phyloP scores from a whole-genome alignment of 2,888 invertebrate species.

The Standfussiana lucernea region DNA sequence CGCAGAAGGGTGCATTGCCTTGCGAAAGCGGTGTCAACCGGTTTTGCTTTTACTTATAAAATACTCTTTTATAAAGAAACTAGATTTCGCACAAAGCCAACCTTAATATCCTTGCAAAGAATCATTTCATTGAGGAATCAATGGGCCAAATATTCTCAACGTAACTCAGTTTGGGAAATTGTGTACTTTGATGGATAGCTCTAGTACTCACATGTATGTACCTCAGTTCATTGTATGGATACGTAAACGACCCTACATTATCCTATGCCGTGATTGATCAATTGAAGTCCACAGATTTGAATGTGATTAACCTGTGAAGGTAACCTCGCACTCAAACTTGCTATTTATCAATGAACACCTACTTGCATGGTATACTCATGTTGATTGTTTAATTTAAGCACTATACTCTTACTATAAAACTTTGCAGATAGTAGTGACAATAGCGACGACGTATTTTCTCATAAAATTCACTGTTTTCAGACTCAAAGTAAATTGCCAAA shows the following conservation, averaged over 20 bases:
- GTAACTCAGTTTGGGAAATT: constrained; percentile 34
- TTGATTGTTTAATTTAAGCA: background rate
- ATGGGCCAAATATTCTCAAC: constrained; percentile 51
- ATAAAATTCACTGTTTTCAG: background rate
- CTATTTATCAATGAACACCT: constrained; percentile 19
- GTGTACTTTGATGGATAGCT: constrained; percentile 62
- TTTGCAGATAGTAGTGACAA: background rate
- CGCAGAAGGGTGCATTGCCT: background rate
- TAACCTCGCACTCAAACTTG: constrained; percentile 17
- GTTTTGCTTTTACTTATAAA: background rate
- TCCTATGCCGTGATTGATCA: constrained; percentile 64
- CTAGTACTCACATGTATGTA: constrained; percentile 39
- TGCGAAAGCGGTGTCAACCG: background rate
- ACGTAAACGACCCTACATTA: constrained; percentile 52
- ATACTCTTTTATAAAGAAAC: background rate
- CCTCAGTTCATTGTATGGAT: constrained; percentile 53
- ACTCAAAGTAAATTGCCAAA: background rate
- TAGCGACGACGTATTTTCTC: background rate
- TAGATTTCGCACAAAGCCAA: constrained; percentile 5
- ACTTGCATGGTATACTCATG: background rate
- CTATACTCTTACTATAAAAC: background rate
- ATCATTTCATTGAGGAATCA: constrained; percentile 20
- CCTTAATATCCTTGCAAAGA: constrained; percentile 12
- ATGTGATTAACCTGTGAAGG: constrained; percentile 35
- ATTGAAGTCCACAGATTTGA: constrained; percentile 52